Evolutionary conservation across 2,113 vertebrate species (phyloP), one percentile per base, ranked within the genome.

Genomic region (Budorcas taxicolor): DNA sequence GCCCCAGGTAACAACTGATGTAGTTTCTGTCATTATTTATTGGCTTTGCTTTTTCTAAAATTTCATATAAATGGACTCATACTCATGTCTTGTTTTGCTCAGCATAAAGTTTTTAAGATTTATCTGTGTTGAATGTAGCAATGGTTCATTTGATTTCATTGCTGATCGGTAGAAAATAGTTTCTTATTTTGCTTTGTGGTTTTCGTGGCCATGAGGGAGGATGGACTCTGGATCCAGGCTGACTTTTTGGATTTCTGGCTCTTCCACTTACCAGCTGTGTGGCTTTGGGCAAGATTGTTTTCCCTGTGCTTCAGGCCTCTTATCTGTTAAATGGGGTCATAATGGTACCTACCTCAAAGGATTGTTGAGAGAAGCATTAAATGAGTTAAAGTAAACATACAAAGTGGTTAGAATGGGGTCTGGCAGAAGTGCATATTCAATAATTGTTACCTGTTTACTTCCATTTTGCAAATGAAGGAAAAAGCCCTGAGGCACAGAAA

Each of bases 111-210:
- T 96, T 93, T 84, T 64, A 87, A 82, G 91, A 84, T 88, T 94
- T 96, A 58, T 64, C 31, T 14, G 29, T 45, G 36, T 82, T 50
- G 27, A 64, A 45, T 36, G 33, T 47, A n/a, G 33, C 33, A 36
- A 19, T 60, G 74, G 52, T 62, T 91, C 36, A 31, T 78, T 93
- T 45, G 43, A 55, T 96, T 91, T 97, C 93, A 71, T 95, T 83
- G 36, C 45, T 8, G 27, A 71, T 12, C 8, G 21, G 43, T 45
- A 64, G 55, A 50, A 87, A 71, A 16, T 43, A 25, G 40, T 83
- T 88, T 86, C 53, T 86, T 74, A 47, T 62, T 91, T 96, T 87
- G 36, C 85, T 94, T 62, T 92, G 45, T 94, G 55, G 67, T 93
- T 62, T 91, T 93, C 31, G 47, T 96, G 80, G 36, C 47, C 25